Evolutionary conservation across 2,888 invertebrate genomes (phyloP).

Genomic region (Ischnura elegans): DNA sequence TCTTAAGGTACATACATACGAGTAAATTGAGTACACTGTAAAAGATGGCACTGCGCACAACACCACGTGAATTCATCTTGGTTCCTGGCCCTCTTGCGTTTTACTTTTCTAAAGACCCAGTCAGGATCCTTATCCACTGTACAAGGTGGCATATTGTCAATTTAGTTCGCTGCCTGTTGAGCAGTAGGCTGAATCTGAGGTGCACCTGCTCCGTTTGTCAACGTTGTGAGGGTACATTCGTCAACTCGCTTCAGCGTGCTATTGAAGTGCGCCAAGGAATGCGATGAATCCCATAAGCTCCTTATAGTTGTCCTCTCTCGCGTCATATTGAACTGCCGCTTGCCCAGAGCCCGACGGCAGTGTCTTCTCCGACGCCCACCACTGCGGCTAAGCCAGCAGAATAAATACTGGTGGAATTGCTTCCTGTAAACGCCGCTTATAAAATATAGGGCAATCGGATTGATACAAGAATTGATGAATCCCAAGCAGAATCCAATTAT

Average conservation of each 20-base stretch:
- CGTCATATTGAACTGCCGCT: background rate
- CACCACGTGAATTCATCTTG: no score
- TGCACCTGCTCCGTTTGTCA: constrained; percentile 29
- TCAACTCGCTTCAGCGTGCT: constrained; percentile 70
- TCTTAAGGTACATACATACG: no score
- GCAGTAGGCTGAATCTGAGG: background rate
- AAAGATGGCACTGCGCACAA: no score
- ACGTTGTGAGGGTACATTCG: constrained; percentile 29
- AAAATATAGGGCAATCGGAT: constrained; percentile 93
- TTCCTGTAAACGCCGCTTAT: constrained; percentile 91
- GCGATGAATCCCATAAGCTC: constrained; percentile 71
- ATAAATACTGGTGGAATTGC: constrained; percentile 91
- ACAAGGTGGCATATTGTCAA: background rate
- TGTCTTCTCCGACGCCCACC: constrained; percentile 74
- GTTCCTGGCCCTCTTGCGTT: no score
- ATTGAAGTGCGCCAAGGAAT: constrained; percentile 71
- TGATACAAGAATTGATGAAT: constrained; percentile 94
- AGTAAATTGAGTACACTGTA: no score
- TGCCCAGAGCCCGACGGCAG: constrained; percentile 41
- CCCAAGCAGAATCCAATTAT: constrained; percentile 91
- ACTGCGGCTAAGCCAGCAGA: constrained; percentile 84
- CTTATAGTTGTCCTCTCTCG: background rate
- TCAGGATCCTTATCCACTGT: no score
- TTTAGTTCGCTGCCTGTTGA: background rate
- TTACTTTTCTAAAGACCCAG: no score